These are phyloP conservation scores for Nothocercus nigrocapillus DNA, from an alignment of 2,113 vertebrate species.

Conservation along the genomic window DNA sequence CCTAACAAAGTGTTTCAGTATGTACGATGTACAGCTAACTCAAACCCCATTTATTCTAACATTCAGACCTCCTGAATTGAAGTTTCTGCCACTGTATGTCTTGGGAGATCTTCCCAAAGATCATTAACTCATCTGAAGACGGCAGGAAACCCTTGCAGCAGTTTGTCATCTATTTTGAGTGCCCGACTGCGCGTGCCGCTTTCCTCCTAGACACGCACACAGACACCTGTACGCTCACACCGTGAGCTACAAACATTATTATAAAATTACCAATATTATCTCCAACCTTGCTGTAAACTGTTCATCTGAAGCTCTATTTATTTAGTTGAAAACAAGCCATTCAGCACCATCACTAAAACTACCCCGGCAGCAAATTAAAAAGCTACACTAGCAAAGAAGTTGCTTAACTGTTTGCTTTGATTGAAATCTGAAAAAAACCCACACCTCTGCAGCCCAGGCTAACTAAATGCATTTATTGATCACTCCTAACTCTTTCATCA, in stretches of 20 bases:
- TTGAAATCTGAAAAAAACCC: constrained; percentile 29
- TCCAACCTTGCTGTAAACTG: constrained; percentile 54
- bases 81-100: not conserved
- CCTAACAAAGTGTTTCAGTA: not conserved
- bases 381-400: constrained; percentile 22
- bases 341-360: constrained; percentile 55
- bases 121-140: not conserved
- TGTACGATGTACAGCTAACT: not conserved
- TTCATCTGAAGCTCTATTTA: constrained; percentile 34
- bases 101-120: not conserved
- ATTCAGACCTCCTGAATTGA: not conserved
- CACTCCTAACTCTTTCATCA: not conserved
- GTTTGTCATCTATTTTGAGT: not conserved
- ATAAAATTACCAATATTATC: constrained; percentile 44
- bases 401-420: not conserved
- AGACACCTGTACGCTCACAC: not conserved
- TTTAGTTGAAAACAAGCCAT: constrained; percentile 58
- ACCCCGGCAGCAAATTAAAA: constrained; percentile 63
- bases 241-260: constrained; percentile 22
- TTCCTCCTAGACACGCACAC: not conserved
- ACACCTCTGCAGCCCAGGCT: constrained; percentile 9
- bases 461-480: constrained; percentile 25
- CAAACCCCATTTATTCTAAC: not conserved
- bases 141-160: not conserved
- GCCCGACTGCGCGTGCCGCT: not conserved